Base-by-base conservation (phyloP, 2,113 vertebrate genomes). In the Chloroceryle aenea region DNA sequence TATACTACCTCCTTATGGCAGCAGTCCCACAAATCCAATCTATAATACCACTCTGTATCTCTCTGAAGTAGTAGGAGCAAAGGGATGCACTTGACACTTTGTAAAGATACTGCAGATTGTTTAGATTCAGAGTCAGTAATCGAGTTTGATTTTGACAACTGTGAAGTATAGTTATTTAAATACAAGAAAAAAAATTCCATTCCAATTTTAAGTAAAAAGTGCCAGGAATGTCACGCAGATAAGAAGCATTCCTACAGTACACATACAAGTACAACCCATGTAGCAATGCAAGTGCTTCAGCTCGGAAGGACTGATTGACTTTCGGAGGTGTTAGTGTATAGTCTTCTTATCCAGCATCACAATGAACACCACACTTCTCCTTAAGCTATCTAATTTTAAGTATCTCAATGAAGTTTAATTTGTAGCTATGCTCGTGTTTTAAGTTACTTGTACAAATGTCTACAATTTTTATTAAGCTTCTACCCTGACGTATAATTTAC, bases 251-350 rank as follows among this genome's bases (percentile, higher is more conserved):
- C 27, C 34, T 45, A 55, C 32, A 43, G 10, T 10, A 58, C 18
- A 14, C 1, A 0, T 6, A 10, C 5, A 38, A 2, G 4, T 23
- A 56, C 17, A n/a, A 69, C 6, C 12, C 29, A 40, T 3, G 2
- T 6, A 50, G 40, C 9, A 55, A 30, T 4, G 32, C 7, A 13
- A 4, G 11, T 36, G n/a, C 29, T 84, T 47, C 55, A 42, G 21
- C 62, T 74, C 40, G 29, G 45, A 36, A 21, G 53, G 36, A 21
- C 9, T 7, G 21, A 77, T 4, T 1, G 6, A 42, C 30, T 82
- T 76, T 43, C 21, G 50, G 43, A 71, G 30, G 10, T 48, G 19
- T 27, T n/a, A 14, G 11, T 53, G 4, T 43, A 27, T 2, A 7
- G 14, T 13, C 20, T 43, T 75, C 59, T 77, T 67, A 42, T 53